A percentile compares a stretch with the other conserved stretches of the same genome.
phyloP scores from a whole-genome alignment of 2,888 invertebrate genomes.

The Heliconius erato region DNA sequence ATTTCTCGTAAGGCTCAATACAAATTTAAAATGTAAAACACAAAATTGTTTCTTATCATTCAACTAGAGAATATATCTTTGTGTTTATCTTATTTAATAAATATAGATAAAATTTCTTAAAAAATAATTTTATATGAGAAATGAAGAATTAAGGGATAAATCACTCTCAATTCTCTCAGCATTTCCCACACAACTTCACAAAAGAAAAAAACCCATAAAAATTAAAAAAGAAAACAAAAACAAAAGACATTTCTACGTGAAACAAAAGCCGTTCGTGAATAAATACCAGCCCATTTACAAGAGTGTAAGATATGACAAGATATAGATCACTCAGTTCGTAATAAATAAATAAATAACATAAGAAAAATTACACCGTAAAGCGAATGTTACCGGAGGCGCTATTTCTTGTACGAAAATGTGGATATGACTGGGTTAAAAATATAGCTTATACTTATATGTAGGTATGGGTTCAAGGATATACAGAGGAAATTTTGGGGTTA shows the following conservation, averaged over 20 bases:
- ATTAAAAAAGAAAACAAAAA: constrained; percentile 38
- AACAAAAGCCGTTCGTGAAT: constrained; percentile 66
- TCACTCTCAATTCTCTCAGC: too few relatives aligned
- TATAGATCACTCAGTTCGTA: constrained; percentile 85
- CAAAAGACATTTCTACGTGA: constrained; percentile 59
- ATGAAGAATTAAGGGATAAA: too few relatives aligned
- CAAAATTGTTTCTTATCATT: too few relatives aligned
- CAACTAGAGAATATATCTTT: too few relatives aligned
- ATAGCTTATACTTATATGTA: neutral
- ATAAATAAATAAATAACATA: constrained; percentile 86
- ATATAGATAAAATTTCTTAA: too few relatives aligned
- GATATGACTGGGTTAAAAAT: constrained; percentile 54
- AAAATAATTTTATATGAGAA: too few relatives aligned
- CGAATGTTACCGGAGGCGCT: constrained; percentile 85
- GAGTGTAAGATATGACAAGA: constrained; percentile 86
- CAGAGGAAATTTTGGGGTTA: neutral
- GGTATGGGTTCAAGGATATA: neutral
- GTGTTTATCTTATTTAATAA: too few relatives aligned
- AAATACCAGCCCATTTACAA: constrained; percentile 84
- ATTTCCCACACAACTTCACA: neutral
- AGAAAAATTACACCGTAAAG: constrained; percentile 86
- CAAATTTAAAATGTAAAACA: too few relatives aligned
- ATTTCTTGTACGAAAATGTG: constrained; percentile 60
- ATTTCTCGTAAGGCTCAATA: too few relatives aligned
- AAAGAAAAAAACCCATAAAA: neutral